Conservation (phyloP, 2,797 vertebrate genomes). For the Sternarchorhynchus goeldii region DNA sequence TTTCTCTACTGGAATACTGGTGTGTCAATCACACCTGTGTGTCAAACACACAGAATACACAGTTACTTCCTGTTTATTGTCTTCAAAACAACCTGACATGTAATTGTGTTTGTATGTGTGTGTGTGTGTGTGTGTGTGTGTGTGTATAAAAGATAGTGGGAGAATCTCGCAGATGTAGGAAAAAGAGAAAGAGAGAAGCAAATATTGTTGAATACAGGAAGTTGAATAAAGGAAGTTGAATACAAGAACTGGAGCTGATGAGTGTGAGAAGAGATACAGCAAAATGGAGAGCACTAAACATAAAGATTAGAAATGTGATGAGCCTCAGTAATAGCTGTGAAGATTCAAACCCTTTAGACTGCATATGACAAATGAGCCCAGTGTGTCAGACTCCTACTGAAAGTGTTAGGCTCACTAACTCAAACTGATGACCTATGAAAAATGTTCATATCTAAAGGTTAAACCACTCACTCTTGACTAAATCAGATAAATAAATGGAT, state of each 20-base stretch:
- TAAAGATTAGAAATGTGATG: constrained; percentile 40
- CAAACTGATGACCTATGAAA: constrained; percentile 50
- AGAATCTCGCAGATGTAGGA: constrained; percentile 23
- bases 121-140: neutral
- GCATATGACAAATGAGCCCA: constrained; percentile 56
- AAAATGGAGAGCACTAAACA: constrained; percentile 10
- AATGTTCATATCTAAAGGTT: constrained; percentile 52
- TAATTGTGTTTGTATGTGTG: neutral
- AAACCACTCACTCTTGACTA: constrained; percentile 29
- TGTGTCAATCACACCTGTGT: constrained; percentile 65
- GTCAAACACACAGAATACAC: constrained; percentile 48
- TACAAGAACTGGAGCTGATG: constrained; percentile 41
- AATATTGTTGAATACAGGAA: no score
- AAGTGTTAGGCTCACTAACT: constrained; percentile 33
- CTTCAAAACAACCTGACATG: constrained; percentile 49
- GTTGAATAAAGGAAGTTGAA: no score
- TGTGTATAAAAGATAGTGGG: constrained; percentile 38
- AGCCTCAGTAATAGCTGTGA: constrained; percentile 6
- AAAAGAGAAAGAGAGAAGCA: constrained; percentile 37
- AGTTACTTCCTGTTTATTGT: constrained; percentile 55
- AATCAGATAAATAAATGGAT: constrained; percentile 53
- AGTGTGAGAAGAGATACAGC: constrained; percentile 55
- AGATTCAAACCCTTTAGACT: constrained; percentile 59
- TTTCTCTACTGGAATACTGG: constrained; percentile 51
- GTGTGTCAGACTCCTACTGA: constrained; percentile 55